Evolutionary conservation across 2,113 vertebrate species (phyloP), one percentile per base, ranked within the genome.

Genomic region (Onychorhynchus coronatus): DNA sequence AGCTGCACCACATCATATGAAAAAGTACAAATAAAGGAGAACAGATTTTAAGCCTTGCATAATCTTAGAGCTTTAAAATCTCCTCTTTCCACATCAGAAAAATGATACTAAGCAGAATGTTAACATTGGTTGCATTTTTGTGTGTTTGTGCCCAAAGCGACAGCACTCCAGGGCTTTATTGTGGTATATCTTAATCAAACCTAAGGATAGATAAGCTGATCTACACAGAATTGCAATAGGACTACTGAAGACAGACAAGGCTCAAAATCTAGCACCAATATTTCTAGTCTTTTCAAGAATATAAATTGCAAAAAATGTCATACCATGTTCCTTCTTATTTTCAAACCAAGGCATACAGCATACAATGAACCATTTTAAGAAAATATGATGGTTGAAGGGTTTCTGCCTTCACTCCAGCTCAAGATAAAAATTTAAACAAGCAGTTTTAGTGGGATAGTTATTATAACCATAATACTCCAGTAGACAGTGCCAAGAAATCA

Each of bases 131-230:
- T 92, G 47, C 85, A 95, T 87, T 91, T 97, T 95, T 96, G 84
- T 94, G 87, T 91, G 77, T 91, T 90, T 95, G 89, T 95, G 91
- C 96, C 91, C 95, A 97, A 96, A 97, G 77, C 44, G 59, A 98
- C 97, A 97, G 85, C 88, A 96, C 96, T 97, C 91, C 71, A 81
- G 93, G 88, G 94, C 95, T 97, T 97, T 98, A 94, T 97, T 97
- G 97, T 92, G 89, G 93, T 92, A 93, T 97, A 97, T 97, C 95
- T 98, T 97, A 95, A 97, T 97, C 96, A 97, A 95, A 81, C 24
- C 66, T 91, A 95, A 96, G 92, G 84, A 91, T 52, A 72, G 65
- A 89, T 96, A 98, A 97, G 95, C 93, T 97, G 96, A 96, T 94
- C 83, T 85, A 91, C 82, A 94, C 72, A 94, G 87, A 94, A 87